phyloP scores from a whole-genome alignment of 2,113 vertebrate species.

The Muntiacus reevesi region DNA sequence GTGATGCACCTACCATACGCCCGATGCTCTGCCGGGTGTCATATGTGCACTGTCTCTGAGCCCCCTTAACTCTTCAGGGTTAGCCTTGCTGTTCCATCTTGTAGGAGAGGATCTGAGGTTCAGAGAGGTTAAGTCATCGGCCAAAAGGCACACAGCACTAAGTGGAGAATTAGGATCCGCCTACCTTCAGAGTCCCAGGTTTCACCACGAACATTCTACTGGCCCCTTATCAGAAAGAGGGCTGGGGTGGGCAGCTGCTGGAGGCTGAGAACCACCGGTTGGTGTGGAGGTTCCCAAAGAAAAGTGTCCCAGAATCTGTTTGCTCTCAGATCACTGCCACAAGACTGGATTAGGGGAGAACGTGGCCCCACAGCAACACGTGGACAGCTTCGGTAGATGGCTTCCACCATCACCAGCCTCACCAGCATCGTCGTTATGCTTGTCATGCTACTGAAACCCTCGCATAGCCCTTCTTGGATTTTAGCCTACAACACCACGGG shows the following conservation, averaged over 20 bases:
- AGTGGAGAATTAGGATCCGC: not conserved
- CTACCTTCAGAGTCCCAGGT: not conserved
- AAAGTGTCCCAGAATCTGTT: not conserved
- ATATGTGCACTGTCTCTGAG: rapidly evolving
- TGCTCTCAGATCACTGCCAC: not conserved
- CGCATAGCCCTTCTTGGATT: not conserved
- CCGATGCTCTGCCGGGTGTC: not conserved
- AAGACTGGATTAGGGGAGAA: not conserved
- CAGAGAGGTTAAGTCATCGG: not conserved
- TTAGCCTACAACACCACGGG: not conserved
- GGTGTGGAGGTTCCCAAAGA: not conserved
- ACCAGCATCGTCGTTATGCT: rapidly evolving
- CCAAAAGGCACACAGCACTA: not conserved
- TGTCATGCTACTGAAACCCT: rapidly evolving
- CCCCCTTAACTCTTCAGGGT: not conserved
- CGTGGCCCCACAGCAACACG: not conserved
- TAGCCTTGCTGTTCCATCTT: not conserved
- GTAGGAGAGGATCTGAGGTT: not conserved
- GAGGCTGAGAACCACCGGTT: not conserved
- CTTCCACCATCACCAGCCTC: rapidly evolving
- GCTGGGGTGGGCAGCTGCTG: not conserved
- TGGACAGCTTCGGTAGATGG: rapidly evolving
- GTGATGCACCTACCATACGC: not conserved
- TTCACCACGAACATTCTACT: not conserved
- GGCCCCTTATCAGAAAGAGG: not conserved